These are phyloP conservation scores for Lacerta agilis DNA, from an alignment of 2,797 vertebrate species.

Conservation along the genomic window DNA sequence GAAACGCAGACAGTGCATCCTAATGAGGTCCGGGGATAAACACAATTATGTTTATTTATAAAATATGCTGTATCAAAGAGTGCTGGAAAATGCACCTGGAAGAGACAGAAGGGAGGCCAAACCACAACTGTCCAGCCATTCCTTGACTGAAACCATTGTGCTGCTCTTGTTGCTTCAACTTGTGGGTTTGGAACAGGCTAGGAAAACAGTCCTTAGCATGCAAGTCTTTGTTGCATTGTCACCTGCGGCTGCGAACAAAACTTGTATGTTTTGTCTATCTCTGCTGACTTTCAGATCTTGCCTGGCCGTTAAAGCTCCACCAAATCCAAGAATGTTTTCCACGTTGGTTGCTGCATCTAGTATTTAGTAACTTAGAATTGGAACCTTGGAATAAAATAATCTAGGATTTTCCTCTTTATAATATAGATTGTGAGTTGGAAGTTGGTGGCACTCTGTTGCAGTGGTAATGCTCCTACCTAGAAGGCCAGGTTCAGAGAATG, in stretches of 20 bases:
- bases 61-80: slow-evolving; percentile 28
- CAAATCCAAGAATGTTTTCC: not conserved
- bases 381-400: not conserved
- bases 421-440: not conserved
- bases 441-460: too few species aligned
- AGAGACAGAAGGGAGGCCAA: not conserved
- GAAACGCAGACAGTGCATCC: not conserved
- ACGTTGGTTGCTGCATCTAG: not conserved
- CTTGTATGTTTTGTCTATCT: not conserved
- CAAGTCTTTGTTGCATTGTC: too few species aligned
- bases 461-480: too few species aligned
- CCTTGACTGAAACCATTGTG: not conserved
- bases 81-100: not conserved
- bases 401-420: not conserved
- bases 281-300: not conserved
- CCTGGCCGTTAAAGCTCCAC: too few species aligned
- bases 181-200: not conserved
- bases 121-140: not conserved
- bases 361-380: not conserved
- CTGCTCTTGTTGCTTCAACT: not conserved
- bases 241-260: not conserved
- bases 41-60: slow-evolving; percentile 11
- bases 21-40: not conserved
- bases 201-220: not conserved
- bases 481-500: too few species aligned